Percentiles rank a stretch among this genome's conserved stretches.
Evolutionary conservation across 2,113 vertebrate genomes (phyloP).

Genomic region (Leiothrix lutea): DNA sequence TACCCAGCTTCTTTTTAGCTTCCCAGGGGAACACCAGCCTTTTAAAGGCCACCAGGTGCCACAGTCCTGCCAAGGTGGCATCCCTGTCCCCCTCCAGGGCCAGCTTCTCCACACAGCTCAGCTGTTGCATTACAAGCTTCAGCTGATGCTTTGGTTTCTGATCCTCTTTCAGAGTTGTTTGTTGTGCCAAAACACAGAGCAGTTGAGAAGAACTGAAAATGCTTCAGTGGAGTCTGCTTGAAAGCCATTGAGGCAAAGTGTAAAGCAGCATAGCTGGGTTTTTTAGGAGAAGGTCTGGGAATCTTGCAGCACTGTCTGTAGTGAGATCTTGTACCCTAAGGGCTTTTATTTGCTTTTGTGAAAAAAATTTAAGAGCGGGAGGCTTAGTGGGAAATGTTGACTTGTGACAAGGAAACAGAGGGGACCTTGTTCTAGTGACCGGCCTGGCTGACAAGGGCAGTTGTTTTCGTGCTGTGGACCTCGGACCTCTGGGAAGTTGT

Average conservation of each 20-base stretch:
- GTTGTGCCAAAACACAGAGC: neutral
- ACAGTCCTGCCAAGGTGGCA: neutral
- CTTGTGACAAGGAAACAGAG: neutral
- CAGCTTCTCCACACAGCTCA: neutral
- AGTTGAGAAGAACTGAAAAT: neutral
- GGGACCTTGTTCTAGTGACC: neutral
- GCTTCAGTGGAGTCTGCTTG: rapidly evolving
- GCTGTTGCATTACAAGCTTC: neutral
- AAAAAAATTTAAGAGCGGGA: neutral
- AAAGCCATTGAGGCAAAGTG: neutral
- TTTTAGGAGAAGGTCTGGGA: neutral
- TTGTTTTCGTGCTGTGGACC: neutral
- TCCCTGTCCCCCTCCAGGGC: neutral
- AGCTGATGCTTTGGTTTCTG: slow-evolving; percentile 3
- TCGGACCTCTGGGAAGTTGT: neutral
- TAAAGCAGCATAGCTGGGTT: neutral
- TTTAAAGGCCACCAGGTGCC: neutral
- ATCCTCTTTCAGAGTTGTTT: neutral
- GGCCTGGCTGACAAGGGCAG: neutral
- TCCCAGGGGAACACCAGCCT: neutral
- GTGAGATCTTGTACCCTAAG: neutral
- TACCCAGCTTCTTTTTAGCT: neutral
- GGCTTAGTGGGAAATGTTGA: neutral
- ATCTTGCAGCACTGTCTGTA: neutral
- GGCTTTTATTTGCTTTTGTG: neutral